Conservation (phyloP, 2,888 invertebrate genomes). For the Thalpophila matura region DNA sequence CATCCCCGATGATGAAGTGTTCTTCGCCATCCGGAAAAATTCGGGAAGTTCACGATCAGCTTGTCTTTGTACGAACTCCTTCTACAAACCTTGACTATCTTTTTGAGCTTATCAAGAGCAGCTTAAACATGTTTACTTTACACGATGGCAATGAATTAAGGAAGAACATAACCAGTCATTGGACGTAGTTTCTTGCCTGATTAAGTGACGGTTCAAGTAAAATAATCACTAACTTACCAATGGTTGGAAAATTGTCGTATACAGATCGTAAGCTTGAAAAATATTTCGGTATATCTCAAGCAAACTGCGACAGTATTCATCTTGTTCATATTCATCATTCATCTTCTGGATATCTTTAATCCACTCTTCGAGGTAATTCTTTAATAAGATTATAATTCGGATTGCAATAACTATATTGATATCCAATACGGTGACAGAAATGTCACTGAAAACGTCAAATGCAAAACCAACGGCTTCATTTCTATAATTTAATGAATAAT, state of each 20-base stretch:
- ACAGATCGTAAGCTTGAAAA: constrained; percentile 34
- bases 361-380: constrained; percentile 21
- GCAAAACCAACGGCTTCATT: background rate
- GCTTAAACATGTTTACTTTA: no score
- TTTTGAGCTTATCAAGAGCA: no score
- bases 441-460: background rate
- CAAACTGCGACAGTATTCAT: background rate
- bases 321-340: background rate
- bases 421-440: constrained; percentile 5
- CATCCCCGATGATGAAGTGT: no score
- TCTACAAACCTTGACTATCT: no score
- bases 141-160: no score
- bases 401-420: constrained; percentile 32
- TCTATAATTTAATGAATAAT: background rate
- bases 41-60: no score
- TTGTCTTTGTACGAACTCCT: no score
- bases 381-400: constrained; percentile 27
- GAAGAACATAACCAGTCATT: no score
- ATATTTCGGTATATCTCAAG: constrained; percentile 25
- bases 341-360: background rate
- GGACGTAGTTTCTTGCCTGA: no score
- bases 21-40: no score
- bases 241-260: constrained; percentile 30
- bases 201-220: background rate
- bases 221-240: constrained; percentile 29